Evolutionary conservation across 2,113 vertebrate genomes (phyloP).

Genomic region (Peromyscus polionotus): DNA sequence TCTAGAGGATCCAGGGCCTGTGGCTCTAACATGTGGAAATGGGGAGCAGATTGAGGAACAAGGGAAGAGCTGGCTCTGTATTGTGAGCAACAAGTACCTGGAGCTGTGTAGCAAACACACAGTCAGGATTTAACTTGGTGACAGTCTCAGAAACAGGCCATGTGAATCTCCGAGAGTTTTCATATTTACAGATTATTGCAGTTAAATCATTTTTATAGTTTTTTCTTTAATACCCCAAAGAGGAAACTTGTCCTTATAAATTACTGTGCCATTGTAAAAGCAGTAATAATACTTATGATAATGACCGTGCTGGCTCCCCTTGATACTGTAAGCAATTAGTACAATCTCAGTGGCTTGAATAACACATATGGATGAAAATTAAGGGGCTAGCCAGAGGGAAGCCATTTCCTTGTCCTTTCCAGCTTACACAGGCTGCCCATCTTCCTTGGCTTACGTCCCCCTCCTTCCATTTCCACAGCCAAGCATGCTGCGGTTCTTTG

Average conservation of each 20-base stretch:
- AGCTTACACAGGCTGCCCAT: not conserved
- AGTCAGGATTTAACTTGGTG: conserved; percentile 10
- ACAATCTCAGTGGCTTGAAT: not conserved
- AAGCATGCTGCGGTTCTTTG: not conserved
- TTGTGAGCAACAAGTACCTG: not conserved
- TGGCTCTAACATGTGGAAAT: not conserved
- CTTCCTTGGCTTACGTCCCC: not conserved
- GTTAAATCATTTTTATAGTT: conserved; percentile 29
- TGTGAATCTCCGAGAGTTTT: conserved; percentile 19
- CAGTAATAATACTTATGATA: conserved; percentile 24
- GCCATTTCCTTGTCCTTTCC: not conserved
- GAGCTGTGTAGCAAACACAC: conserved; percentile 4
- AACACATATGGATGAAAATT: not conserved
- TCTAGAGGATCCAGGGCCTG: conserved; percentile 18
- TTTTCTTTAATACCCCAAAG: conserved; percentile 28
- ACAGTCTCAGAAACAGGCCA: conserved; percentile 12
- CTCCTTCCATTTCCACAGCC: not conserved
- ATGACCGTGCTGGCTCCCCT: not conserved
- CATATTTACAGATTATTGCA: conserved; percentile 29
- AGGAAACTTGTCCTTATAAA: conserved; percentile 32
- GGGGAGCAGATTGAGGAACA: not conserved
- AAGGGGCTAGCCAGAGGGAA: not conserved
- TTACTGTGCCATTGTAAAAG: conserved; percentile 21
- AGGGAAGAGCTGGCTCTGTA: not conserved
- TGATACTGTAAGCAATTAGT: not conserved